phyloP scores from a whole-genome alignment of 2,797 vertebrate species.

The Enteromius fasciolatus region DNA sequence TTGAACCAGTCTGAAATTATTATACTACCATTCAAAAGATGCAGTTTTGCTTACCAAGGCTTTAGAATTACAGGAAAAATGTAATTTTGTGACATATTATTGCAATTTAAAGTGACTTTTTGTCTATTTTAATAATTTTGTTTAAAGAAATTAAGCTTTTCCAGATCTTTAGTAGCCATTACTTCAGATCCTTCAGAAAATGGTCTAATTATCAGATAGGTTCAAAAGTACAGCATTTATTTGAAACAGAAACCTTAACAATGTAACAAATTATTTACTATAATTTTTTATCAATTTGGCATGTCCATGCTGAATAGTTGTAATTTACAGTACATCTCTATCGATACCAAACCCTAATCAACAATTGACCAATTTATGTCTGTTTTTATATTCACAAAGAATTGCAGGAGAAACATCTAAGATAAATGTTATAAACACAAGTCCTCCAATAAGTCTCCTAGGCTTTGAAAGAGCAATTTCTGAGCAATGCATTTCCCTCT shows the following conservation, averaged over 20 bases:
- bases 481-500: background rate
- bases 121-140: background rate
- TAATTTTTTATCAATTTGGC: background rate
- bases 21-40: background rate
- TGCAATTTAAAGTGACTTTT: background rate
- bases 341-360: background rate
- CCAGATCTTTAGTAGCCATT: background rate
- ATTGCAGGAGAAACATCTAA: background rate
- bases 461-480: slow-evolving; percentile 4
- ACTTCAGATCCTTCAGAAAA: background rate
- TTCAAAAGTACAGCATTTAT: background rate
- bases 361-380: background rate
- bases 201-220: background rate
- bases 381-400: background rate
- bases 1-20: background rate
- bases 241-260: background rate
- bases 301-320: background rate
- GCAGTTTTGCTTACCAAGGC: too few relatives aligned
- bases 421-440: background rate
- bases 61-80: background rate
- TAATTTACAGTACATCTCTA: background rate
- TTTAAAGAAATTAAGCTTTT: background rate
- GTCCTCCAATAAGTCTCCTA: background rate
- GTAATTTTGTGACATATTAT: background rate
- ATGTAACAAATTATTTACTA: background rate